phyloP scores from a whole-genome alignment of 2,888 invertebrate species.

The Drosophila infuscata region DNA sequence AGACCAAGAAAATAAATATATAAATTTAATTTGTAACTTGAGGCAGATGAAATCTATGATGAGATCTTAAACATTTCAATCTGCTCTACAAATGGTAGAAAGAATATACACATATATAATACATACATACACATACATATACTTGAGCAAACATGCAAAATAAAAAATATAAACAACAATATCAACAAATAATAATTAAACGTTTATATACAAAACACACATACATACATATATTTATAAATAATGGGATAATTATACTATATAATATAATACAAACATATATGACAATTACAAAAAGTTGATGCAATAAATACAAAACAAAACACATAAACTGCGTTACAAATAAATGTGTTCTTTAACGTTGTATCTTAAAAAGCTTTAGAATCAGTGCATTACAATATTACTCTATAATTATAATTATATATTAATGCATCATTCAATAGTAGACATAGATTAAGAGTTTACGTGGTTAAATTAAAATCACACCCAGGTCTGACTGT shows the following conservation, averaged over 20 bases:
- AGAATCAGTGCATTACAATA: background rate
- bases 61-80: conserved; percentile 57
- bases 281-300: conserved; percentile 76
- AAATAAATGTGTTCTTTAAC: conserved; percentile 3
- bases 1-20: conserved; percentile 50
- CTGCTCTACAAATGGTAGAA: conserved; percentile 52
- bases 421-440: background rate
- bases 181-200: conserved; percentile 56
- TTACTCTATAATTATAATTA: background rate
- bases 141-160: conserved; percentile 52
- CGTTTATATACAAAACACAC: conserved; percentile 68
- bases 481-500: background rate
- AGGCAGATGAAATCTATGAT: conserved; percentile 28
- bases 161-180: conserved; percentile 37
- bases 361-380: background rate
- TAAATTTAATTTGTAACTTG: conserved; percentile 37
- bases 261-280: conserved; percentile 62
- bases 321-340: conserved; percentile 64
- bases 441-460: background rate
- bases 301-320: conserved; percentile 70
- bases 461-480: background rate
- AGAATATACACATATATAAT: conserved; percentile 42
- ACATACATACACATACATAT: conserved; percentile 38
- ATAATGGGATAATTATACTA: conserved; percentile 72
- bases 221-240: conserved; percentile 70